Conservation (phyloP, 2,888 invertebrate species). For the Pseudoips prasinana region DNA sequence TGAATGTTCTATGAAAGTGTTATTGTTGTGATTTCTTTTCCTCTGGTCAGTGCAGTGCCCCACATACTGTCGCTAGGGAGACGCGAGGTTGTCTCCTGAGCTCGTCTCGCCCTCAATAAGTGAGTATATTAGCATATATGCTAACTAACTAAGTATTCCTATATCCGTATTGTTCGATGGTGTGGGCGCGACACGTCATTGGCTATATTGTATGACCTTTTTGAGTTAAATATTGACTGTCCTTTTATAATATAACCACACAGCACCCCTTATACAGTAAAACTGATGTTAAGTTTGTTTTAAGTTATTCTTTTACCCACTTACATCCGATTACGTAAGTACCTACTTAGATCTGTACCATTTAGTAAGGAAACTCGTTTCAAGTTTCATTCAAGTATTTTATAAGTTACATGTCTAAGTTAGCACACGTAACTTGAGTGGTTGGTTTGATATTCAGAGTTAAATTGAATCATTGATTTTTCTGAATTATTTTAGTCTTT, state of each 20-base stretch:
- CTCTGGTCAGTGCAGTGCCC: constrained; percentile 66
- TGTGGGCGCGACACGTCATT: constrained; percentile 77
- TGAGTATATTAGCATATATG: constrained; percentile 67
- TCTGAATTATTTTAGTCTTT: too few species aligned
- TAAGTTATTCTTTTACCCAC: too few species aligned
- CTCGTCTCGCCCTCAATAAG: constrained; percentile 64
- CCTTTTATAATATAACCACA: too few species aligned
- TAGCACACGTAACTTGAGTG: too few species aligned
- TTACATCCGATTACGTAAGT: too few species aligned
- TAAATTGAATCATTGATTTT: too few species aligned
- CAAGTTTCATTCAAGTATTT: too few species aligned
- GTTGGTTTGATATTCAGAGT: too few species aligned
- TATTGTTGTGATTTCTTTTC: constrained; percentile 75
- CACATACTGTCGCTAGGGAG: constrained; percentile 63
- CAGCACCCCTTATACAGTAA: background rate
- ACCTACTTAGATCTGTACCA: too few species aligned
- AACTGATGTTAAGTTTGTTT: too few species aligned
- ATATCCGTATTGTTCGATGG: constrained; percentile 58
- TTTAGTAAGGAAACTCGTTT: too few species aligned
- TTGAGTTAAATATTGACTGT: constrained; percentile 31
- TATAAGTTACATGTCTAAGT: too few species aligned
- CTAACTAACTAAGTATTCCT: constrained; percentile 32
- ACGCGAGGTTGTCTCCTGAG: constrained; percentile 59
- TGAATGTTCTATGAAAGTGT: constrained; percentile 66
- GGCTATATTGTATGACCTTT: constrained; percentile 49